Evolutionary conservation across 2,888 invertebrate species (phyloP), one percentile per base, ranked within the genome.

Genomic region (Therioaphis trifolii): DNA sequence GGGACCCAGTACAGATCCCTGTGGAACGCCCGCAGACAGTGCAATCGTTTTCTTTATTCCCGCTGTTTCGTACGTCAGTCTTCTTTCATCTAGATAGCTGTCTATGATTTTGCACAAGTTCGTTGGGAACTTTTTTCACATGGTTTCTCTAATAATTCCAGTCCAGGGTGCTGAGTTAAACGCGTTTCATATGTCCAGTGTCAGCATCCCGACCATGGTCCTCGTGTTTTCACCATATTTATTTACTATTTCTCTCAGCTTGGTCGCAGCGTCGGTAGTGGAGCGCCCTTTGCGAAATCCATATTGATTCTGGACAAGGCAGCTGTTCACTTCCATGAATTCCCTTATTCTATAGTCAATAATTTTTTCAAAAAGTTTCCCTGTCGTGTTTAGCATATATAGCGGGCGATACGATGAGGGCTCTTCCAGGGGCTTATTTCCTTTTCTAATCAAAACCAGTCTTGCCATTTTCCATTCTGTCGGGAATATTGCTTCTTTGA

Each of bases 311-410:
- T 3, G 2, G 2, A n/a, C 3, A 68, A 2, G 4, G 11, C 40
- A 4, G 0, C 40, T 40, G 0, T n/a, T 11, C 0, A 21, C 40
- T 1, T 40, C 0, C 18, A n/a, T n/a, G n/a, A n/a, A n/a, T n/a
- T n/a, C n/a, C n/a, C n/a, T n/a, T n/a, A n/a, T n/a, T n/a, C n/a
- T n/a, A n/a, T n/a, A n/a, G n/a, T n/a, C n/a, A n/a, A n/a, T n/a
- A n/a, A n/a, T n/a, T n/a, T n/a, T n/a, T n/a, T n/a, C n/a, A n/a
- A n/a, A n/a, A n/a, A 68, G 40, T 5, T 43, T 68, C 18, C 21
- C 40, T 68, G 4, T 40, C 40, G 12, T 11, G 21, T 0, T 21
- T 21, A n/a, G 40, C 68, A 0, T 40, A 12, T 40, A 68, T 2
- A 68, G n/a, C 4, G 68, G 68, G 7, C 68, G 1, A n/a, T 68